These are phyloP conservation scores for Symphodus melops DNA, from an alignment of 2,113 vertebrate species.

Conservation along the genomic window DNA sequence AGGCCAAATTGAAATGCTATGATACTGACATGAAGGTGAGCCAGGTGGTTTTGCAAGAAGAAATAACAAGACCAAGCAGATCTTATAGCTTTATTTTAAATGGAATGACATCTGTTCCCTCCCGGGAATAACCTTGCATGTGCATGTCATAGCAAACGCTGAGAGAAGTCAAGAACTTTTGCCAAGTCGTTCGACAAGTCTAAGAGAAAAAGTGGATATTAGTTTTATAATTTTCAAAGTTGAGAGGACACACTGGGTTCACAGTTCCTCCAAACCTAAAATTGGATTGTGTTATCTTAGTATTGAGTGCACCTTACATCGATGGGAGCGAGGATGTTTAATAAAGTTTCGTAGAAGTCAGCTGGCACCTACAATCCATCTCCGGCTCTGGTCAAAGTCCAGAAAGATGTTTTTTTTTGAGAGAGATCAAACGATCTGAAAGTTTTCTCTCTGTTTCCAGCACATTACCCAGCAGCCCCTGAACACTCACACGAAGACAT, in stretches of 20 bases:
- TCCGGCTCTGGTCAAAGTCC: neutral
- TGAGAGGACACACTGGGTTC: slow-evolving; percentile 3
- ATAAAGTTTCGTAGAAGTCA: neutral
- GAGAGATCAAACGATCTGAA: too few species aligned
- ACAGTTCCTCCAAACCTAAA: neutral
- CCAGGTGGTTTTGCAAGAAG: slow-evolving; percentile 30
- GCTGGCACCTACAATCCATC: too few species aligned
- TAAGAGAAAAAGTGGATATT: slow-evolving; percentile 26
- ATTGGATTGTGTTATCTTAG: slow-evolving; percentile 5
- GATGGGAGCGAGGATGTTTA: neutral
- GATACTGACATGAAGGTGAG: slow-evolving; percentile 61
- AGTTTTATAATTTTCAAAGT: slow-evolving; percentile 12
- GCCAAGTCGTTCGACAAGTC: slow-evolving; percentile 15
- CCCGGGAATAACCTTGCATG: slow-evolving; percentile 19
- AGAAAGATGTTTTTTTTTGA: neutral
- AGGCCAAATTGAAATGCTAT: slow-evolving; percentile 60
- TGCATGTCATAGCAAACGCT: slow-evolving; percentile 22
- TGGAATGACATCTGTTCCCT: slow-evolving; percentile 52
- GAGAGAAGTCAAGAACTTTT: slow-evolving; percentile 47
- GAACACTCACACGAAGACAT: neutral
- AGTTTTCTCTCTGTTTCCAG: neutral
- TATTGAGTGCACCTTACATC: neutral
- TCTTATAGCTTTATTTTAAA: slow-evolving; percentile 57
- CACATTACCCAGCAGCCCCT: neutral
- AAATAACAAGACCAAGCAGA: slow-evolving; percentile 44